phyloP scores from a whole-genome alignment of 2,113 vertebrate genomes.

The Salvelinus alpinus region DNA sequence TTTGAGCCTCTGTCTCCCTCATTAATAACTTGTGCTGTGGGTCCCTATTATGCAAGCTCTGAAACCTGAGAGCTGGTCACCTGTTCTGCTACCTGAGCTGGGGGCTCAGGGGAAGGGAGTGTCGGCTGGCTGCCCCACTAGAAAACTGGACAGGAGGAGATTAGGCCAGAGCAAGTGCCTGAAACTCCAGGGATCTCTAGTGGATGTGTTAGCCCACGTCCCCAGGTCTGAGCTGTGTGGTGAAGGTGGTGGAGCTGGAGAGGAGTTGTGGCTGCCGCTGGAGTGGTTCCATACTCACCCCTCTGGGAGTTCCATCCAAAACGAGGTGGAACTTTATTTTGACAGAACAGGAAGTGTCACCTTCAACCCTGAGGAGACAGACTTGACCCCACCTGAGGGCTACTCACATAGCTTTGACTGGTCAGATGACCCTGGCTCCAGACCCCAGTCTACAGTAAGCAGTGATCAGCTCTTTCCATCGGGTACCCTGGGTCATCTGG shows the following conservation, averaged over 20 bases:
- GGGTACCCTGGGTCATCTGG: constrained; percentile 6
- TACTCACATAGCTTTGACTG: constrained; percentile 32
- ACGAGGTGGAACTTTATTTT: not conserved
- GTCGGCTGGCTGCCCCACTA: constrained; percentile 19
- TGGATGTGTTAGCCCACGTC: constrained; percentile 29
- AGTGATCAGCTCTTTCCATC: constrained; percentile 29
- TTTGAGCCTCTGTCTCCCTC: constrained; percentile 41
- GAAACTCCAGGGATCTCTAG: constrained; percentile 14
- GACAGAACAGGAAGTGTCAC: not conserved
- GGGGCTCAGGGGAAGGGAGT: constrained; percentile 30
- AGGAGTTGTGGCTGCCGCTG: not conserved
- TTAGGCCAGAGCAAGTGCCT: constrained; percentile 19
- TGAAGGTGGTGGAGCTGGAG: constrained; percentile 14
- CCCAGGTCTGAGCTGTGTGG: constrained; percentile 12
- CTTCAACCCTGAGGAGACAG: no score
- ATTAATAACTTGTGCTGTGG: constrained; percentile 65
- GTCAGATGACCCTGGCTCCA: constrained; percentile 29
- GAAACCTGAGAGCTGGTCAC: constrained; percentile 70
- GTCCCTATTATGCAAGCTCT: constrained; percentile 35
- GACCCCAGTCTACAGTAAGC: constrained; percentile 23
- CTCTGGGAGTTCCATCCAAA: not conserved
- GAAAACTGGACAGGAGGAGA: constrained; percentile 22
- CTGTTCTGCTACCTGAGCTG: constrained; percentile 67
- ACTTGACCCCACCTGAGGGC: constrained; percentile 13
- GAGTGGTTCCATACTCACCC: not conserved